These are phyloP conservation scores for Thereva nobilitata DNA, from an alignment of 2,888 invertebrate genomes.

Conservation along the genomic window DNA sequence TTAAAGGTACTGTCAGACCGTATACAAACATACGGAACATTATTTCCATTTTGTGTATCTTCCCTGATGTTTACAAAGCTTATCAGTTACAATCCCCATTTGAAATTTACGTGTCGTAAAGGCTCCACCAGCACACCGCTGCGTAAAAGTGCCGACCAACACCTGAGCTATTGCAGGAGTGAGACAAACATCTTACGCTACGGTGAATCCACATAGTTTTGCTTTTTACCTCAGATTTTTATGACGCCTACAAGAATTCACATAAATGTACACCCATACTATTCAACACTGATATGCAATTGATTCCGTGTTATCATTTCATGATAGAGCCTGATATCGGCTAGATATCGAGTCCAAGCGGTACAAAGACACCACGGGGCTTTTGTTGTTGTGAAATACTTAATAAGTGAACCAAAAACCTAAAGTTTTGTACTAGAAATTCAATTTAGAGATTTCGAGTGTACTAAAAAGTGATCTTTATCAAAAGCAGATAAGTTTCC, in stretches of 20 bases:
- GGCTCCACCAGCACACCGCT: too few species aligned
- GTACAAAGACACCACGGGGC: constrained; percentile 4
- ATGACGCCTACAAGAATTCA: constrained; percentile 25
- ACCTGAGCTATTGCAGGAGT: too few species aligned
- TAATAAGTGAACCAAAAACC: constrained; percentile 1
- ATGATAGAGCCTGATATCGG: constrained; percentile 46
- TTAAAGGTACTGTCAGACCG: too few species aligned
- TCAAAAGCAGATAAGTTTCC: constrained; percentile 40
- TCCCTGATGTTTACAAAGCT: background rate
- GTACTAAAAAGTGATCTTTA: constrained; percentile 42
- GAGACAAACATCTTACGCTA: too few species aligned
- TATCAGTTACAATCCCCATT: background rate
- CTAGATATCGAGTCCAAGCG: constrained; percentile 43
- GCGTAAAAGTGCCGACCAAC: too few species aligned
- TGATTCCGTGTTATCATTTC: constrained; percentile 45
- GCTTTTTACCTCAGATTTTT: background rate
- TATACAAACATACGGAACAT: too few species aligned
- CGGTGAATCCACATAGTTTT: too few species aligned
- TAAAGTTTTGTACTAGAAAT: constrained; percentile 35
- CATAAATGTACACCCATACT: constrained; percentile 2
- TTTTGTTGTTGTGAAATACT: constrained; percentile 29
- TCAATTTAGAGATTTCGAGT: constrained; percentile 27
- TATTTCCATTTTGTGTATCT: too few species aligned
- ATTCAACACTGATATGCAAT: constrained; percentile 28
- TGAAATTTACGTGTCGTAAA: too few species aligned